Evolutionary conservation across 2,113 vertebrate genomes (phyloP).

Genomic region (Sylvietta virens): DNA sequence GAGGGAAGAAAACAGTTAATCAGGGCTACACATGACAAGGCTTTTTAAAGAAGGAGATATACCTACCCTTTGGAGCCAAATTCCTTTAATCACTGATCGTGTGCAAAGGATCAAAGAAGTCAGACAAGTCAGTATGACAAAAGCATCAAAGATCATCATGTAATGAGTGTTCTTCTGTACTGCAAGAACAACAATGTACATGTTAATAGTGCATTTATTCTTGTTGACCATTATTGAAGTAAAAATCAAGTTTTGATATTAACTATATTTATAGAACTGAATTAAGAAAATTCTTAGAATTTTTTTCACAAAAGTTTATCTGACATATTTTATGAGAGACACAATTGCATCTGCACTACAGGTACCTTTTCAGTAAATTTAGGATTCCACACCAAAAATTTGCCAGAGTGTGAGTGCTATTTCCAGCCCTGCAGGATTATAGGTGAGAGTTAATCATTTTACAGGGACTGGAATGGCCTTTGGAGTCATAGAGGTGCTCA

Average conservation of each 20-base stretch:
- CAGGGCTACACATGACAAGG: not conserved
- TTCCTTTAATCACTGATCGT: constrained; percentile 82
- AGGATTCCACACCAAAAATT: not conserved
- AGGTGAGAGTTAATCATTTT: not conserved
- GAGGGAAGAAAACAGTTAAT: not conserved
- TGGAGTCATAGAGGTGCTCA: not conserved
- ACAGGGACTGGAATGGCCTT: not conserved
- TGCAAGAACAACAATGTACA: constrained; percentile 43
- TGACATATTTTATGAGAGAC: not conserved
- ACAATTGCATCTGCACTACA: not conserved
- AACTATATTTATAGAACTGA: not conserved
- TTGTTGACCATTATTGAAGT: not conserved
- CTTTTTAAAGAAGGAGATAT: not conserved
- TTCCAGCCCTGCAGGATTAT: not conserved
- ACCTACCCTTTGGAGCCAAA: constrained; percentile 86
- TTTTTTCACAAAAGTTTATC: not conserved
- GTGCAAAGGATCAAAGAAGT: constrained; percentile 84
- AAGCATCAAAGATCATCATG: constrained; percentile 83
- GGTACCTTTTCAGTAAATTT: not conserved
- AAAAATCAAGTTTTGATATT: not conserved
- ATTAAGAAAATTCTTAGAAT: not conserved
- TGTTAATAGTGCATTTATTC: not conserved
- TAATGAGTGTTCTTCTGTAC: constrained; percentile 86
- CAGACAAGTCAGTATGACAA: constrained; percentile 84
- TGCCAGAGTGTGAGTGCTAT: not conserved